Evolutionary conservation across 2,888 invertebrate species (phyloP).

Genomic region (Julus scanicus): DNA sequence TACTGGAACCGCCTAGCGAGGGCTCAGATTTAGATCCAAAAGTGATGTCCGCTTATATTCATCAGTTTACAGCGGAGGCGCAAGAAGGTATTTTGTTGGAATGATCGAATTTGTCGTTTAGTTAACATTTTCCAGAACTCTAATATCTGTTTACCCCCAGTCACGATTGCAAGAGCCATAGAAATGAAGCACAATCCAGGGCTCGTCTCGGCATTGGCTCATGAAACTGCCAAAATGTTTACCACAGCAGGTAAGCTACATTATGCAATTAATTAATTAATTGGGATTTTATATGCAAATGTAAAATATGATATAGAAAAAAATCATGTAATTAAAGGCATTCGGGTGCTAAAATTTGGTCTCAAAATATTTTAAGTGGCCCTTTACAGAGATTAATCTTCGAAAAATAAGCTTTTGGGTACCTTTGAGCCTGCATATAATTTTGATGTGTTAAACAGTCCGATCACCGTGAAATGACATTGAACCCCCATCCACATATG

Average conservation of each 20-base stretch:
- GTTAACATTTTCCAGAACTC: not conserved
- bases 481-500: no score
- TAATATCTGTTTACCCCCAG: constrained; percentile 62
- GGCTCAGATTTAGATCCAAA: constrained; percentile 72
- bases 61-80: constrained; percentile 75
- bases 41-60: constrained; percentile 72
- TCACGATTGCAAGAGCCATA: constrained; percentile 74
- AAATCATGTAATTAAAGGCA: no score
- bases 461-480: no score
- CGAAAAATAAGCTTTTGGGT: no score
- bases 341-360: no score
- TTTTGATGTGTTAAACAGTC: no score
- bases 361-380: no score
- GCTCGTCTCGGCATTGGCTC: constrained; percentile 72
- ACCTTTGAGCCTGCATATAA: no score
- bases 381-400: no score
- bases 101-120: not conserved
- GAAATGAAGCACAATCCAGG: constrained; percentile 73
- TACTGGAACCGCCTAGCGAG: constrained; percentile 66
- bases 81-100: constrained; percentile 68
- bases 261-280: not conserved
- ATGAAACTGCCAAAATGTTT: constrained; percentile 73
- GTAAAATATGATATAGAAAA: not conserved
- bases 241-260: constrained; percentile 68
- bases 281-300: not conserved